phyloP scores from a whole-genome alignment of 2,113 vertebrate genomes.

The Python bivittatus region DNA sequence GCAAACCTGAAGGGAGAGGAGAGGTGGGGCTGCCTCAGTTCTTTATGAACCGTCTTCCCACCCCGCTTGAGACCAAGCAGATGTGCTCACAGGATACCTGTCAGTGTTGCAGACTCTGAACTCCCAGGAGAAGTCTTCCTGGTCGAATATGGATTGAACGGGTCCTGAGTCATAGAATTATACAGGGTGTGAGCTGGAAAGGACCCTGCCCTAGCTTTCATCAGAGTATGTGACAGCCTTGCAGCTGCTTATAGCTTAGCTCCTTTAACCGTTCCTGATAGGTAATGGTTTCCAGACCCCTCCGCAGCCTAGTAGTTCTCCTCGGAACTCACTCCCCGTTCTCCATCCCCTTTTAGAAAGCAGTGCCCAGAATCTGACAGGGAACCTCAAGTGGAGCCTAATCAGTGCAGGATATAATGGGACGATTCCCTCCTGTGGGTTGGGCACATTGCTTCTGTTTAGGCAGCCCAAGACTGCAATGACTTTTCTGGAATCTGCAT shows the following conservation, averaged over 20 bases:
- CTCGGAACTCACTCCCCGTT: not conserved
- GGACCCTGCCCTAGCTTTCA: not conserved
- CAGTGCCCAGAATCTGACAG: not conserved
- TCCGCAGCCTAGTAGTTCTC: not conserved
- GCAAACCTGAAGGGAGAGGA: not conserved
- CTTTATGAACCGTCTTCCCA: not conserved
- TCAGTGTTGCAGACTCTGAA: not conserved
- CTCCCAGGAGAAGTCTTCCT: not conserved
- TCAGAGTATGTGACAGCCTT: not conserved
- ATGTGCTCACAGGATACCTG: not conserved
- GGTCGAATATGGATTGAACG: not conserved
- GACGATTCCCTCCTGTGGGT: not conserved
- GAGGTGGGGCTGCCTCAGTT: not conserved
- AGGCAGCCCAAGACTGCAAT: not conserved
- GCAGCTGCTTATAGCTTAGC: not conserved
- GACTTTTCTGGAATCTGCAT: not conserved
- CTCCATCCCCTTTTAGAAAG: not conserved
- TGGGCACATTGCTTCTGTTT: not conserved
- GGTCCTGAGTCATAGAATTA: not conserved
- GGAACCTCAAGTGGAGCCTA: not conserved
- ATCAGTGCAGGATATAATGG: not conserved
- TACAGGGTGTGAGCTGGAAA: not conserved
- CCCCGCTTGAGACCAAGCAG: not conserved
- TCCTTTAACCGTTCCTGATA: not conserved
- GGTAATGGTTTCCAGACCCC: not conserved